Evolutionary conservation across 1,140 invertebrate species (phyloP).

Genomic region (Protaetia brevitarsis): DNA sequence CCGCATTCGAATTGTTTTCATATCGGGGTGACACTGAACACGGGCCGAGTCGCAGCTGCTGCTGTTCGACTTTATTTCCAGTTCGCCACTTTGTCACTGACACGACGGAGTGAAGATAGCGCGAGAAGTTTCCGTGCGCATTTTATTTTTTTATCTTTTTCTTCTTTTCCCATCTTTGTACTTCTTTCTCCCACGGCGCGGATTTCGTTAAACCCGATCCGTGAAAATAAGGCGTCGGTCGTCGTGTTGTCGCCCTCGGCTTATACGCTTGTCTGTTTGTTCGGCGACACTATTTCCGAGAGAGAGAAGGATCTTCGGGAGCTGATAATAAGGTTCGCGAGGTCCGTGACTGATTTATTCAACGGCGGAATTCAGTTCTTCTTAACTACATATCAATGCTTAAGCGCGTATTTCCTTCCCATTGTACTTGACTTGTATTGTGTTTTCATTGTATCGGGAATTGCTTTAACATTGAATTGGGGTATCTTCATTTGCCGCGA

Average conservation of each 20-base stretch:
- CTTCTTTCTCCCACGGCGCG: not conserved
- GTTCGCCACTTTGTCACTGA: conserved; percentile 42
- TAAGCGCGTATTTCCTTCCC: no score
- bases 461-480: no score
- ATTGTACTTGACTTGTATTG: no score
- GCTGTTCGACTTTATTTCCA: conserved; percentile 41
- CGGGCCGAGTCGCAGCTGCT: conserved; percentile 34
- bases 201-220: conserved; percentile 32
- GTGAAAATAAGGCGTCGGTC: conserved; percentile 43
- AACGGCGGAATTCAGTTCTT: no score
- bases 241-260: conserved; percentile 33
- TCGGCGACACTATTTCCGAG: conserved; percentile 13
- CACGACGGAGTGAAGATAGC: conserved; percentile 29
- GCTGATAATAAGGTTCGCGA: not conserved
- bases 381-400: no score
- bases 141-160: not conserved
- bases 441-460: no score
- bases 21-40: conserved; percentile 35
- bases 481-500: no score
- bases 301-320: not conserved
- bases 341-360: conserved; percentile 28
- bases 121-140: conserved; percentile 28
- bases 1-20: conserved; percentile 29
- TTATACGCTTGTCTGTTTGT: conserved; percentile 44
- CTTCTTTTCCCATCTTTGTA: not conserved